Conservation (phyloP, 2,113 vertebrate genomes). For the Tamias sibiricus region DNA sequence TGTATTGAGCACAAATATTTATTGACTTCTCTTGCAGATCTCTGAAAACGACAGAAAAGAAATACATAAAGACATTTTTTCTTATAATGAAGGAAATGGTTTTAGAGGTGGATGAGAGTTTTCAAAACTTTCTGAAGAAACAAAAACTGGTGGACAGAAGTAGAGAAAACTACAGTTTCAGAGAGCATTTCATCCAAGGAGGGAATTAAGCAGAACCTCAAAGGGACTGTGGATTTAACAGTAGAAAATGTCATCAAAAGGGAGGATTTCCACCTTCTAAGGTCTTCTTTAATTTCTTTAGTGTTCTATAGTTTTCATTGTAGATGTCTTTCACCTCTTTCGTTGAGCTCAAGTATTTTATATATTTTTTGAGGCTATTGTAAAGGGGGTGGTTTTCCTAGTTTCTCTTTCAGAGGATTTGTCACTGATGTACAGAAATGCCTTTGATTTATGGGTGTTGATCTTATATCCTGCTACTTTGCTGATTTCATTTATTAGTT, state of each 20-base stretch:
- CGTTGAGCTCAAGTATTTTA: no score
- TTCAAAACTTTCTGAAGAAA: constrained; percentile 31
- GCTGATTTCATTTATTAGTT: no score
- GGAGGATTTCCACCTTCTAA: not conserved
- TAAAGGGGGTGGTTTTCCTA: no score
- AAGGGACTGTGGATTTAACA: not conserved
- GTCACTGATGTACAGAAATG: no score
- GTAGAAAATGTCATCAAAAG: not conserved
- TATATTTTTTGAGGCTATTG: no score
- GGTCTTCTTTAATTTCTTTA: no score
- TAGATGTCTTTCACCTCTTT: no score
- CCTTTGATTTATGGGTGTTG: no score
- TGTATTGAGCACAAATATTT: not conserved
- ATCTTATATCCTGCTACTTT: no score
- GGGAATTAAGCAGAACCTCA: not conserved
- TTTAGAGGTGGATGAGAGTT: not conserved
- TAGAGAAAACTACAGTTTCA: not conserved
- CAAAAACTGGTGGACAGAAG: not conserved
- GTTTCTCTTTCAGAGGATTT: no score
- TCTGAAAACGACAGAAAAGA: not conserved
- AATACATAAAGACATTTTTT: constrained; percentile 22
- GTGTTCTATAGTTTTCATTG: no score
- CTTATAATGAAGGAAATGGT: constrained; percentile 22
- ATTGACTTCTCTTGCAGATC: not conserved
- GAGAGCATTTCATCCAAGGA: not conserved